A percentile compares a stretch with the other conserved stretches of the same genome.
Evolutionary conservation across 2,797 vertebrate species (phyloP).

Genomic region (Pelobates cultripes): DNA sequence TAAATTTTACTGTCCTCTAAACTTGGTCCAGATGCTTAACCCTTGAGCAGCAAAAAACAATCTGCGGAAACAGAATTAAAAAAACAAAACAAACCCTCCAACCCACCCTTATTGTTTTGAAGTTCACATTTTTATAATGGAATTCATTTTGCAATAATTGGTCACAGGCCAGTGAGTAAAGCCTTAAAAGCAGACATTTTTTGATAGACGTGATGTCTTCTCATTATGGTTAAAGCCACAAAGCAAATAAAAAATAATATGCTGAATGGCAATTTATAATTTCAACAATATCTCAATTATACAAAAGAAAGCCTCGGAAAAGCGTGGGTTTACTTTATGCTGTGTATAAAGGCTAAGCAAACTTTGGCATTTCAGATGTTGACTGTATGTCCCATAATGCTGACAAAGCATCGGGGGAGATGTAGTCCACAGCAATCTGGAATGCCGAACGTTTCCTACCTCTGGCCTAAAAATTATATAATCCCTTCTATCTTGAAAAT

Average conservation of each 20-base stretch:
- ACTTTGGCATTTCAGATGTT: too few species aligned
- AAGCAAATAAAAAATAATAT: background rate
- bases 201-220: background rate
- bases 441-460: too few species aligned
- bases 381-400: too few species aligned
- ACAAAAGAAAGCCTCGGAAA: too few species aligned
- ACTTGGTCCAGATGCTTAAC: background rate
- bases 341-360: too few species aligned
- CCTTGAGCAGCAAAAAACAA: background rate
- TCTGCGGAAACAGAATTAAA: background rate
- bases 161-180: background rate
- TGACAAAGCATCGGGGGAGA: too few species aligned
- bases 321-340: too few species aligned
- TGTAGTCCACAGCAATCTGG: too few species aligned
- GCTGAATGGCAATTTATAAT: too few species aligned
- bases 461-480: too few species aligned
- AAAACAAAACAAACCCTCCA: background rate
- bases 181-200: background rate
- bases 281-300: too few species aligned
- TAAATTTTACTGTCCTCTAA: background rate
- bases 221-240: background rate
- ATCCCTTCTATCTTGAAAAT: too few species aligned
- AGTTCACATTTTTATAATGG: background rate
- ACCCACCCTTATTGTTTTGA: background rate
- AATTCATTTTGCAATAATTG: constrained; percentile 2